Base-by-base conservation (phyloP, 2,113 vertebrate genomes). In the Zeus faber region DNA sequence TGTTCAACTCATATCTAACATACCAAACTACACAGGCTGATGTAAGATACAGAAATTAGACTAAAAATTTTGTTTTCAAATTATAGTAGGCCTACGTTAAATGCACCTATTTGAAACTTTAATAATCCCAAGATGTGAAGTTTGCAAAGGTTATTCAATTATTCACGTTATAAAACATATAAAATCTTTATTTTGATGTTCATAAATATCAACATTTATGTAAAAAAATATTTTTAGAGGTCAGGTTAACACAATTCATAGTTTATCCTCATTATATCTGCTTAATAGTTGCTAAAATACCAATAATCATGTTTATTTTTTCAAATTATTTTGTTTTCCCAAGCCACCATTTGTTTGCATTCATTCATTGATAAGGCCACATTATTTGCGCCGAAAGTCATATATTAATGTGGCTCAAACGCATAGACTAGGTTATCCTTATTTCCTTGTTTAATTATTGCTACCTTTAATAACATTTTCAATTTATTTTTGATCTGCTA, bases 201-300 rank as follows among this genome's bases (percentile, higher is more conserved):
- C 24, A 49, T 49, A 49, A 24, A 49, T 49, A 44, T 44, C n/a
- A n/a, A 5, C 4, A 44, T 13, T 20, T 18, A 17, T 44, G 20
- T 44, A 13, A 24, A 5, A 23, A n/a, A n/a, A n/a, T n/a, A n/a
- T 25, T 3, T 41, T 41, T 41, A 41, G 39, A 14, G 17, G 39
- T 41, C 17, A 41, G 39, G 14, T n/a, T 17, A 41, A 41, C 39
- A 41, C 39, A 18, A 6, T 41, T 18, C 39, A 41, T 41, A 41
- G 39, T 26, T 27, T 27, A 25, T 41, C 39, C 39, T 50, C 45
- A 24, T 47, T 47, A 45, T 45, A n/a, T 45, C 43, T 45, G 16
- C 43, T 45, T 45, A 45, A 45, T 45, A 45, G 18, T 45, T 20
- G 16, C 43, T 45, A 45, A 45, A 45, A 45, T 41, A 29, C 1